Base-by-base conservation (phyloP, 2,113 vertebrate species). In the Sander lucioperca region DNA sequence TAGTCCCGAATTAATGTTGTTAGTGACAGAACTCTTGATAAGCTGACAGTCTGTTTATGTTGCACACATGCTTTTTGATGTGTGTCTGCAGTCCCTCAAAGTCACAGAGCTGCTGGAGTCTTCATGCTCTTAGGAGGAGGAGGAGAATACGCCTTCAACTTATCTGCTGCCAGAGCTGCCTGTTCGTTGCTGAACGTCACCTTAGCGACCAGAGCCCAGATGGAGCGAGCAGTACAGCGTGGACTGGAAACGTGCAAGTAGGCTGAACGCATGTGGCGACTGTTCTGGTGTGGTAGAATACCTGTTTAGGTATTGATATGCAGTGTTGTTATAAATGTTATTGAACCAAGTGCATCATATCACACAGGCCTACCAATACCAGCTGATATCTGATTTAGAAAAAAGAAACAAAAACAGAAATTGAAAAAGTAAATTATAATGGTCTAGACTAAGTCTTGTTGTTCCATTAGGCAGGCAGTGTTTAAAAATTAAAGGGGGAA, bases 211-310 rank as follows among this genome's bases (percentile, higher is more conserved):
- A 72, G 0, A 15, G 63, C 13, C 18, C 94, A 95, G 76, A 69
- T 96, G 80, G 62, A 91, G 57, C 67, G n/a, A 12, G 95, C 94
- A 0, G 0, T 88, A 0, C 65, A 33, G 39, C 61, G n/a, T 0
- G 94, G 95, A 3, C 88, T 95, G 79, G 83, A 96, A 85, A 93
- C 86, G 0, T 96, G 95, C 94, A 95, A 92, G 95, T 95, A 84
- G 6, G 91, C 15, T 15, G 56, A 67, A n/a, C 23, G 27, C 71
- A 11, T 45, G 39, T 51, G 79, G 5, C 15, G 30, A 48, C 43
- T 58, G 39, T 58, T 57, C 36, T 63, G 71, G 11, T 30, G n/a
- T 3, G 39, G 13, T 47, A 9, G 39, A 6, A 8, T 43, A 11
- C 7, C 53, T 72, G 50, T 9, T 43, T 11, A 43, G 39, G 39